phyloP scores from a whole-genome alignment of 2,797 vertebrate species.

The Sebastes glaucus region DNA sequence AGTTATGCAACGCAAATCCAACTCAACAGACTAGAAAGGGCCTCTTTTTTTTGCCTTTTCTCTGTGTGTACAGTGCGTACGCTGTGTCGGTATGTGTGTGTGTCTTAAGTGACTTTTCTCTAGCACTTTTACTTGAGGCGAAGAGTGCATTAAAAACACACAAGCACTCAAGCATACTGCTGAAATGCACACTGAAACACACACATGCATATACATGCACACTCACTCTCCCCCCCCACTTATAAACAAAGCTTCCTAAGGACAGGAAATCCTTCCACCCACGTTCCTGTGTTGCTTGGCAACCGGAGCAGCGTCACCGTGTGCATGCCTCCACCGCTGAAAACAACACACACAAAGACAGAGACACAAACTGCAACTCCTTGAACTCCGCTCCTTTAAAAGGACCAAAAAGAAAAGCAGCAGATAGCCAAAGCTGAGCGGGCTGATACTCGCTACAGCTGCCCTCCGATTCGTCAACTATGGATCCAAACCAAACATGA shows the following conservation, averaged over 20 bases:
- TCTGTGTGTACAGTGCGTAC: conserved; percentile 1
- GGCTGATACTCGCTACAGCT: conserved; percentile 55
- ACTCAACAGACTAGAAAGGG: conserved; percentile 54
- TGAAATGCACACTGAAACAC: conserved; percentile 43
- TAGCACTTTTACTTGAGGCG: conserved; percentile 56
- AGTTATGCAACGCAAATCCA: conserved; percentile 71
- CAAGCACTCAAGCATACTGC: conserved; percentile 50
- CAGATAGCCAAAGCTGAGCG: conserved; percentile 27
- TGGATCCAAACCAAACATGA: conserved; percentile 77
- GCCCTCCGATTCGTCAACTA: conserved; percentile 55
- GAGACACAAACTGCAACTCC: conserved; percentile 34
- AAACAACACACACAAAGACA: conserved; percentile 40
- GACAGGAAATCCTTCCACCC: conserved; percentile 89
- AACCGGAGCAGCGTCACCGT: conserved; percentile 77
- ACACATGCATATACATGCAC: conserved; percentile 31
- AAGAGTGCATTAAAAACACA: conserved; percentile 66
- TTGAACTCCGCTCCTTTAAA: conserved; percentile 54
- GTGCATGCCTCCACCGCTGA: conserved; percentile 66
- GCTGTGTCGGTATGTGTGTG: conserved; percentile 22
- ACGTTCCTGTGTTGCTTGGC: conserved; percentile 78
- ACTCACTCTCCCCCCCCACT: conserved; percentile 22
- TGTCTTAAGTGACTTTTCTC: conserved; percentile 61
- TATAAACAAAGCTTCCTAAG: conserved; percentile 82
- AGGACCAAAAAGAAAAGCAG: neutral
- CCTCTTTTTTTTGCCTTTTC: conserved; percentile 18